Base-by-base conservation (phyloP, 2,797 vertebrate species). In the Diplodus sargus region DNA sequence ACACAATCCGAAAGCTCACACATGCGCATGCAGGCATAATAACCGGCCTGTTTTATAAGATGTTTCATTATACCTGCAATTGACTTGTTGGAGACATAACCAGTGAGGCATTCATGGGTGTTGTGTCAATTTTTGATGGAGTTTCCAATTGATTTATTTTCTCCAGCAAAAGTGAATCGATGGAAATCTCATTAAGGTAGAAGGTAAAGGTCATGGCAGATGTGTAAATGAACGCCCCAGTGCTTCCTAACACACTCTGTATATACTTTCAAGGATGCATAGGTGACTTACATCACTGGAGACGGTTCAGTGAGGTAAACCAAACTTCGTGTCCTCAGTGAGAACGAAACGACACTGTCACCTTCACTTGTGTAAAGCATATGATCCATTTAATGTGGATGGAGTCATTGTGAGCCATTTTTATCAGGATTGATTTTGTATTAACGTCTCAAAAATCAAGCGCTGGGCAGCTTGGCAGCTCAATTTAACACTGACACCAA, bases 111-210 rank as follows among this genome's bases (percentile, higher is more conserved):
- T 88, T 87, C 84, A 82, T 67, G 42, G 74, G 72, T 84, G 70
- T 74, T 79, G 85, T 87, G 86, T 92, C 90, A 83, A 91, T 92
- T 92, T 90, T 89, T 92, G 83, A 91, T 92, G 66, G 90, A 86
- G 81, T 89, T 89, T 83, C 70, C 57, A 59, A 91, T 89, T 88
- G 87, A 93, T 93, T 92, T 79, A 90, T 90, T 89, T 91, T 87
- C 74, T 81, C 48, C 3, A 79, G 30, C 74, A 90, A 90, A 90
- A 90, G 82, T 82, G 84, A 88, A 91, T 93, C 90, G 64, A 93
- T 93, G 77, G 57, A 87, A 92, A 91, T 91, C 89, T 93, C 88
- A 93, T 93, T 91, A 91, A 85, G 81, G 76, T 45, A 69, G 82
- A 70, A 85, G 88, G 70, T 89, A 93, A 93, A 93, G 92, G 92